Base-by-base conservation (phyloP, 2,888 invertebrate species). In the Athrips mouffetella region DNA sequence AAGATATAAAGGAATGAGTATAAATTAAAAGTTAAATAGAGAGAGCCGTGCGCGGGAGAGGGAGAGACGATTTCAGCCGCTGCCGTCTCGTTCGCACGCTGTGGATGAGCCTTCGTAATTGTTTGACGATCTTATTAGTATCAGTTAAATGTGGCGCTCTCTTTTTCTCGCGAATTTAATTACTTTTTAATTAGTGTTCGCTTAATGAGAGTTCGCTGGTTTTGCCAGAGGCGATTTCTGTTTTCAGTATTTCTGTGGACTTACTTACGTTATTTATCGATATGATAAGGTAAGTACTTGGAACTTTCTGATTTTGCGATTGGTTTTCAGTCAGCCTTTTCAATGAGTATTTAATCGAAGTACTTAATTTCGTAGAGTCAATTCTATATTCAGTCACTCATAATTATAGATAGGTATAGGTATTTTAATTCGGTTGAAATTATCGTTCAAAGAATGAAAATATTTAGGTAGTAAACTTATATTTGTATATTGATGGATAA, bases 1-100 rank as follows among this genome's bases (percentile, higher is more conserved):
- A 88, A 88, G 87, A 87, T 88, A 88, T 88, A 88, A 88, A 88
- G 88, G 87, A 87, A 88, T 88, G 87, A 88, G 87, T 87, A 88
- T 88, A 88, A 88, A 88, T 88, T 87, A 88, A 88, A 87, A 88
- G 87, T 88, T 88, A 88, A 88, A 88, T 86, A 88, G 87, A 84
- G 83, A 83, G 70, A 62, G 71, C 63, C 59, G 71, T 60, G 71
- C 54, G 80, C 51, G 66, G 49, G 73, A 78, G 71, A 50, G 78
- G 69, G 75, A 76, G 60, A 55, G 46, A 30, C n/a, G 50, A 40
- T 30, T 20, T 35, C 27, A 54, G 48, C 45, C 57, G 45, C 48
- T 52, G 52, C 59, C 51, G 46, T 63, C 64, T 64, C 73, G 57
- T 66, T 67, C 71, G 53, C 63, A 51, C 59, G 53, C 67, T 46